Conservation (phyloP, 2,888 invertebrate species). For the Tetranychus piercei region DNA sequence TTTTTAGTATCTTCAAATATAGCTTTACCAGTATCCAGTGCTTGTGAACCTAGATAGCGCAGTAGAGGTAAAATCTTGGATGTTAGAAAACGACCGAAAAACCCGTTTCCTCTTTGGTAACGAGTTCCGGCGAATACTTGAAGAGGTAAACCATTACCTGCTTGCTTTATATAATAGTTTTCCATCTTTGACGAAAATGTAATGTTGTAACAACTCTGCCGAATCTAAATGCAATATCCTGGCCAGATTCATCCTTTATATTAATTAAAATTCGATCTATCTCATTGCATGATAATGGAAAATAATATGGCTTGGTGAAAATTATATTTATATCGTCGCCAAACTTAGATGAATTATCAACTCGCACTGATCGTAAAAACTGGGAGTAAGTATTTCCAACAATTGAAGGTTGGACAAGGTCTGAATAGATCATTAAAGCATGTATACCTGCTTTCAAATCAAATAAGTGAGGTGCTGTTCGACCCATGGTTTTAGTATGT, state of each 20-base stretch:
- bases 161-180: conserved; percentile 12
- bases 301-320: conserved; percentile 8
- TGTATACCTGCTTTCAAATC: background rate
- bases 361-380: conserved; percentile 6
- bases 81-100: conserved; percentile 3
- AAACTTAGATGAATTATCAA: background rate
- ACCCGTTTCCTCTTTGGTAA: conserved; percentile 14
- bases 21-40: background rate
- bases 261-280: too few relatives aligned
- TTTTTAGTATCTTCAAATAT: background rate
- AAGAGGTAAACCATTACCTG: background rate
- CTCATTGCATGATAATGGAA: background rate
- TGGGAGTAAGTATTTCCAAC: conserved; percentile 3
- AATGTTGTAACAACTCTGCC: too few relatives aligned
- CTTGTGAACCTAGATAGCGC: background rate
- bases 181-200: background rate
- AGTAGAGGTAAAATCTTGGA: background rate
- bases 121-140: conserved; percentile 3
- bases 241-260: too few relatives aligned
- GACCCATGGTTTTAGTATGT: too few relatives aligned
- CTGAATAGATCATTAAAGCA: conserved; percentile 8
- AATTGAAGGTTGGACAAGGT: conserved; percentile 4
- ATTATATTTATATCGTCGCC: background rate
- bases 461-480: too few relatives aligned
- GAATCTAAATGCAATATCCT: too few relatives aligned